Base-by-base conservation (phyloP, 1,140 invertebrate genomes). In the Cherax destructor region DNA sequence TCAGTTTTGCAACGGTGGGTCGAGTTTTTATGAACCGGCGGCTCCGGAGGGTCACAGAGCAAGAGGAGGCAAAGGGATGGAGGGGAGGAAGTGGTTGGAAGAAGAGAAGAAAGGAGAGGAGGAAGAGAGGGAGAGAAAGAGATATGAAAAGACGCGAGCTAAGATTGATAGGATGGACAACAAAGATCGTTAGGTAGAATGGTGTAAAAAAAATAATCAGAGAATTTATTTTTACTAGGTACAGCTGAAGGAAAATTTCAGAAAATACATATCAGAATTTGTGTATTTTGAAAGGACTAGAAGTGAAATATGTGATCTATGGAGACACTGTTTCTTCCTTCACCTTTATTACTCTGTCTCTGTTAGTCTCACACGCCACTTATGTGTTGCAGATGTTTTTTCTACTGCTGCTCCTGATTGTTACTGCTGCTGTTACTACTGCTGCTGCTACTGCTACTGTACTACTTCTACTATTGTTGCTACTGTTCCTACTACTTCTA, bases 1-100 rank as follows among this genome's bases (percentile, higher is more conserved):
- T 77, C 50, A 61, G 49, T 86, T 86, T 86, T 86, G 85, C 85
- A 86, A 86, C 74, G 69, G 69, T 74, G 69, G n/a, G 69, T 24
- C 24, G 69, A 21, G 13, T 74, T 74, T 74, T 74, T 74, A 10
- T 74, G 21, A 10, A 18, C 13, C 21, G 18, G 65, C 65, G 13
- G 18, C 61, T 65, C 61, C n/a, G 69, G n/a, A 74, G 69, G 69
- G 69, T 30, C 69, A 16, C 4, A 24, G 69, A 30, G n/a, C 6
- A 13, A 1, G 30, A 21, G 69, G 69, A 24, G 11, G 69, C n/a
- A 30, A 16, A 24, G 24, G 69, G 69, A 11, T 1, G 69, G n/a
- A 74, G 69, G 69, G 6, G 24, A 9, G n/a, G 18, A 11, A 21
- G 69, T 7, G n/a, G n/a, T 5, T 24, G 7, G 21, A 21, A 5